Conservation (phyloP, 2,113 vertebrate species). For the Leptosomus discolor region DNA sequence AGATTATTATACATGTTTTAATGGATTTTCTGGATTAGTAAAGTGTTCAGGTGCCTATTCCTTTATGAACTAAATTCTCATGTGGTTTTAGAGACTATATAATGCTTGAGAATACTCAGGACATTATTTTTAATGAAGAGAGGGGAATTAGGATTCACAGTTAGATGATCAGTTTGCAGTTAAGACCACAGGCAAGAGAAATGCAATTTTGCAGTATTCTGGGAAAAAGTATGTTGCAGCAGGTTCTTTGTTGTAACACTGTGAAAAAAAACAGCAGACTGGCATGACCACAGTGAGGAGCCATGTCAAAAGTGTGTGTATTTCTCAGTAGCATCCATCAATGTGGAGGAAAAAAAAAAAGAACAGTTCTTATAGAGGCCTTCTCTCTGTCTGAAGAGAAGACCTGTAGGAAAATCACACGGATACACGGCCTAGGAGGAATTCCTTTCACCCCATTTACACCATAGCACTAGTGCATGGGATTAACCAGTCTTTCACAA, state of each 20-base stretch:
- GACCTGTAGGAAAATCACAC: background rate
- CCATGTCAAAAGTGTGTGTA: background rate
- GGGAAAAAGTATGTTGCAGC: background rate
- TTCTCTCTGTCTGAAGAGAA: background rate
- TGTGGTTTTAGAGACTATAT: background rate
- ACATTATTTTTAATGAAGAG: background rate
- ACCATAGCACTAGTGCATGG: accelerated
- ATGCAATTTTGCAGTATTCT: background rate
- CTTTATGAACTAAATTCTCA: background rate
- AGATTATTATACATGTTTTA: background rate
- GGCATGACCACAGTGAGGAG: background rate
- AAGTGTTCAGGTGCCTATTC: background rate
- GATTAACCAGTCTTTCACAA: background rate
- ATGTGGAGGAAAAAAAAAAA: background rate
- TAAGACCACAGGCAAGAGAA: background rate
- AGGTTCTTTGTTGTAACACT: background rate
- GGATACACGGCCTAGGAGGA: background rate
- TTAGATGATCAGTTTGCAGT: background rate
- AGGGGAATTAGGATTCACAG: background rate
- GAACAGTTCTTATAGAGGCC: background rate
- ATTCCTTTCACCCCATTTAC: background rate
- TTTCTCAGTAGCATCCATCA: background rate
- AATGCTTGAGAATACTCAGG: background rate
- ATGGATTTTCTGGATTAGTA: background rate
- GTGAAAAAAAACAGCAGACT: background rate